Evolutionary conservation across 2,113 vertebrate species (phyloP), one percentile per base, ranked within the genome.

Genomic region (Patagioenas fasciata): DNA sequence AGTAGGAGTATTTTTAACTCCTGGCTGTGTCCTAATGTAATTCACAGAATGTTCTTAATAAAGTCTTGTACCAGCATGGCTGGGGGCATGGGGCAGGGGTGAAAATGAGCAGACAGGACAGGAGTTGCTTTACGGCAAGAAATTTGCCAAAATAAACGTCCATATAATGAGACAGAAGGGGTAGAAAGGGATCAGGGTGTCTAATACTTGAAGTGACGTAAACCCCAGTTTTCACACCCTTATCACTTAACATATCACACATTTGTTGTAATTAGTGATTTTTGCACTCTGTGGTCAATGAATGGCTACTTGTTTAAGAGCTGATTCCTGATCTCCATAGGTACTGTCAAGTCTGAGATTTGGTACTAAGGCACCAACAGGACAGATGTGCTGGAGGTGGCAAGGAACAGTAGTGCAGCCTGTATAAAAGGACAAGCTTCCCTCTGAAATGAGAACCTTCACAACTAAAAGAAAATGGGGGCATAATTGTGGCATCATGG

Each of bases 71-170:
- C 20, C 3, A 66, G 50, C 50, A 36, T 5, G 15, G 5, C 3
- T 8, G 5, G 7, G 8, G 4, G 2, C 0, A 0, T 51, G 42
- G 16, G 53, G 15, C 15, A 51, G 21, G 24, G 19, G 14, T 44
- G 12, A 70, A 82, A 93, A 75, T 8, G 8, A 72, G 12, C 24
- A 67, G 20, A n/a, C 6, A 5, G 7, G 29, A 29, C 34, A 50
- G 13, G 12, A 60, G 8, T 15, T 79, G 20, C 32, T 91, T 47
- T 69, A n/a, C 4, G 6, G 29, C 32, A 79, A 58, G 36, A 25
- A 28, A 4, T 2, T 47, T 0, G 0, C 26, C 23, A 36, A 72
- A 86, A 82, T 15, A 71, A 51, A 13, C 0, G 0, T 15, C 51
- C 13, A 12, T 54, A 6, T 10, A 67, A 69, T 13, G 15, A 47